Evolutionary conservation across 1,140 invertebrate genomes (phyloP), one percentile per base, ranked within the genome.

Genomic region (Potamilus streckersoni): DNA sequence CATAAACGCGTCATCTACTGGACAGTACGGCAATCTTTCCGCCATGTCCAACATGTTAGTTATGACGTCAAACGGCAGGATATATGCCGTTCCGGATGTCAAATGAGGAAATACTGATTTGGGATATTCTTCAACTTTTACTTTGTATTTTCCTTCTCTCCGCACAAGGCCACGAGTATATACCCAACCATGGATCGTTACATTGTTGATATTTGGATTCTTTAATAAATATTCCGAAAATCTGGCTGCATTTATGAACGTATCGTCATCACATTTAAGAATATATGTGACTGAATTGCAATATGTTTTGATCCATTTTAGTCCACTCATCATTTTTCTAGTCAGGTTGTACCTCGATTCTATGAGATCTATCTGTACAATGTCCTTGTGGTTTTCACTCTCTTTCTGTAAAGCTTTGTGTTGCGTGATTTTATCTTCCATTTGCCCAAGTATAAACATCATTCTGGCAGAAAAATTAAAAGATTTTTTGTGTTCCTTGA

Each of bases 181-280:
- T 49, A 49, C 38, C 38, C 38, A 49, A 0, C 38, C 38, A 49
- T 49, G 38, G 6, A 69, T 23, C 2, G 11, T 55, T 19, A 55
- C 56, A n/a, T 69, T 69, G 56, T 17, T 12, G 58, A n/a, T 17
- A 23, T 15, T n/a, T 19, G 27, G 17, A n/a, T 20, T 6, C 15
- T 19, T 16, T 2, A 20, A 20, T 69, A 69, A 57, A 20, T 69
- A n/a, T 13, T 69, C 20, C 0, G 58, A 12, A 2, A 69, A 49
- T 17, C 56, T 55, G 23, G 27, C 67, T 17, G 58, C 38, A 55
- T 69, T 27, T 57, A 69, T 57, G 27, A 69, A 69, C 13, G 55
- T 55, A 23, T 69, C 67, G 12, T 69, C 67, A 58, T 69, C 67
- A 56, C 49, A 56, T 55, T 69, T 69, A 13, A 69, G n/a, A 14